Conservation (phyloP, 2,797 vertebrate species). For the Bufotes viridis region DNA sequence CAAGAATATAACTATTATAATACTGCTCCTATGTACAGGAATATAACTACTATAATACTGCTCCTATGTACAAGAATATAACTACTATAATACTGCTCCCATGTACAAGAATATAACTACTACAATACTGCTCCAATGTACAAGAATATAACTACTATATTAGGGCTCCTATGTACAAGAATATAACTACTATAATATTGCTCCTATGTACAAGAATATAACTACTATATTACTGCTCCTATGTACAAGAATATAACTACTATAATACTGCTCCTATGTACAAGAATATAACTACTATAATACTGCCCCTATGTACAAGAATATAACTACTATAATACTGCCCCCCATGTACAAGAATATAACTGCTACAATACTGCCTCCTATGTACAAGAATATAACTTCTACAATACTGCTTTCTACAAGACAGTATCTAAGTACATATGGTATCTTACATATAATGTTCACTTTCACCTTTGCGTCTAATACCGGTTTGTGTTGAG, state of each 20-base stretch:
- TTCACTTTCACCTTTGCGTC: not conserved
- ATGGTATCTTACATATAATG: not conserved
- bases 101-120: slow-evolving; percentile 5
- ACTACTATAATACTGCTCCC: not conserved
- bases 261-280: slow-evolving; percentile 3
- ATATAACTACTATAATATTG: not conserved
- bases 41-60: slow-evolving; percentile 4
- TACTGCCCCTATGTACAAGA: not conserved
- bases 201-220: not conserved
- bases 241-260: slow-evolving; percentile 2
- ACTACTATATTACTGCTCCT: not conserved
- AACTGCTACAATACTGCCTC: slow-evolving; percentile 1
- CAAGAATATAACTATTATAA: not conserved
- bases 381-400: slow-evolving; percentile 4
- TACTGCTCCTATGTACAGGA: not conserved
- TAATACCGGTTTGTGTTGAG: not conserved
- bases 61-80: not conserved
- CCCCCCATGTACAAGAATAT: no score
- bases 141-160: not conserved
- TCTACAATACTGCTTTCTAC: not conserved
- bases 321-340: not conserved
- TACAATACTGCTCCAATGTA: not conserved
- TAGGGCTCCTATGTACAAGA: not conserved
- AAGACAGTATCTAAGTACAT: no score
- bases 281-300: slow-evolving; percentile 10